phyloP scores from a whole-genome alignment of 2,888 invertebrate genomes.

The Encarsia formosa region DNA sequence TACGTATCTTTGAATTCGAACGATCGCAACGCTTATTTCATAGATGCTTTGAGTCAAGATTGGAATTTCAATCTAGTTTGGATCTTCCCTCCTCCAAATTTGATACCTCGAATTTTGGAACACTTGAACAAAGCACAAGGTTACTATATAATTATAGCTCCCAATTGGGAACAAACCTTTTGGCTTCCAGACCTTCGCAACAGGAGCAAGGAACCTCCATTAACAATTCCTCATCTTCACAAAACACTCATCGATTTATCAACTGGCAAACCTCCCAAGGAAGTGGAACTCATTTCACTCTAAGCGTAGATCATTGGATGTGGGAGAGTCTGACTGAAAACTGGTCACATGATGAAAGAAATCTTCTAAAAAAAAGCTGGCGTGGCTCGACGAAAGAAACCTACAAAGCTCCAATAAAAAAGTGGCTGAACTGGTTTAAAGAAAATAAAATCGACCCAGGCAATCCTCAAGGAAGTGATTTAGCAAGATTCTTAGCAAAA shows the following conservation, averaged over 20 bases:
- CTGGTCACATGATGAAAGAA: conserved; percentile 19
- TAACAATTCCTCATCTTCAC: conserved; percentile 13
- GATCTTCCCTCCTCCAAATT: conserved; percentile 25
- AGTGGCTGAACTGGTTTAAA: conserved; percentile 24
- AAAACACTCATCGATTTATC: conserved; percentile 1
- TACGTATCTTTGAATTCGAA: conserved; percentile 17
- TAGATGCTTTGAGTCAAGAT: conserved; percentile 21
- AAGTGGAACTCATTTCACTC: conserved; percentile 3
- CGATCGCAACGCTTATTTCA: conserved; percentile 19
- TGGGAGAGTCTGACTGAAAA: conserved; percentile 2
- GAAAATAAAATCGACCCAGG: conserved; percentile 9
- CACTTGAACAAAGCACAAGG: conserved; percentile 23
- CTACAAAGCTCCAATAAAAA: conserved; percentile 23
- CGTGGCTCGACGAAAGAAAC: conserved; percentile 22
- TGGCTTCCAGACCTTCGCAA: conserved; percentile 21
- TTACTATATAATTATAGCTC: conserved; percentile 6
- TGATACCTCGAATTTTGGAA: conserved; percentile 22
- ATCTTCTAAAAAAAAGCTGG: conserved; percentile 22
- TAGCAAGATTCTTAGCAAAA: too few species aligned
- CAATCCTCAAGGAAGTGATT: not conserved
- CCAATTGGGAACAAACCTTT: conserved; percentile 25
- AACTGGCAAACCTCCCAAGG: conserved; percentile 1
- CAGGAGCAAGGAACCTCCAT: conserved; percentile 14
- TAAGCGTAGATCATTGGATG: conserved; percentile 13
- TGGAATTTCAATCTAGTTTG: conserved; percentile 22